These are phyloP conservation scores for Strigamia maritima DNA, from an alignment of 2,888 invertebrate species.

Conservation along the genomic window DNA sequence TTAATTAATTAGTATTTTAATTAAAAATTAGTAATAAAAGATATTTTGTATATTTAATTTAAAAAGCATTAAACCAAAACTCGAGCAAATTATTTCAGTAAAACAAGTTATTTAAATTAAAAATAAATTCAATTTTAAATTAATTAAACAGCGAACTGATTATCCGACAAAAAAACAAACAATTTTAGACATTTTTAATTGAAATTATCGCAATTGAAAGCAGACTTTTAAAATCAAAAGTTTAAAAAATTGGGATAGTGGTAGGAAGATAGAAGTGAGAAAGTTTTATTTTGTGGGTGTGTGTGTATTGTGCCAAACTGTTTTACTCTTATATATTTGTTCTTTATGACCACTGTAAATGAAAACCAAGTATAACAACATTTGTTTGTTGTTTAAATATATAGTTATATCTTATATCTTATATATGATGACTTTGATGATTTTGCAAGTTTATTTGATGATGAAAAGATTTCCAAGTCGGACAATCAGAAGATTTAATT, in stretches of 20 bases:
- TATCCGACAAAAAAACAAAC: constrained; percentile 1
- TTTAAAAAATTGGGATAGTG: background rate
- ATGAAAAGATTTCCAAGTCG: background rate
- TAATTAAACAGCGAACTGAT: background rate
- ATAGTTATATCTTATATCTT: no score
- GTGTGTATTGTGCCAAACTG: background rate
- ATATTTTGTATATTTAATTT: background rate
- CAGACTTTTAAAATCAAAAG: background rate
- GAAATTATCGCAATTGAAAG: background rate
- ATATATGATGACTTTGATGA: background rate
- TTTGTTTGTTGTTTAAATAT: no score
- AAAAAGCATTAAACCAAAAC: background rate
- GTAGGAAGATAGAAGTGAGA: background rate
- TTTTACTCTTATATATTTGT: background rate
- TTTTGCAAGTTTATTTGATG: background rate
- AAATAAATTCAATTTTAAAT: background rate
- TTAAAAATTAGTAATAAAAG: background rate
- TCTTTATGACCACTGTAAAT: background rate
- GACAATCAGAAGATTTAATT: background rate
- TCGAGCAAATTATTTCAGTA: background rate
- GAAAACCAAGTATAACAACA: no score
- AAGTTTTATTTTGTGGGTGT: background rate
- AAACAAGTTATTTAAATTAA: background rate
- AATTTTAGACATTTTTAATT: background rate
- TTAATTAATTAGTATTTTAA: background rate